Percentiles rank a stretch among this genome's conserved stretches.
Conservation (phyloP, 2,888 invertebrate genomes). For the Isoperla grammatica region DNA sequence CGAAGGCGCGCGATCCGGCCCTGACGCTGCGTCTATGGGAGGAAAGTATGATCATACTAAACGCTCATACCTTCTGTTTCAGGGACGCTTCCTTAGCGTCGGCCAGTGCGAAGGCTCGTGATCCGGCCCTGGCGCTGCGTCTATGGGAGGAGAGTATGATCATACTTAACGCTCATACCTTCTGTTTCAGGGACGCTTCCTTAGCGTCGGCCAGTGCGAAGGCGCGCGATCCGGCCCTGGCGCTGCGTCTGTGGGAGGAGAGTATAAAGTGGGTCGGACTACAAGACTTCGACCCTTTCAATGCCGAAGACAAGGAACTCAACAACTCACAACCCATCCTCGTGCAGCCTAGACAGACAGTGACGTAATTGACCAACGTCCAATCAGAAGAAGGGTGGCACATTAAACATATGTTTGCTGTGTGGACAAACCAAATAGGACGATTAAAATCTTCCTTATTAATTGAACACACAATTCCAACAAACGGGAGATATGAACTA, state of each 20-base stretch:
- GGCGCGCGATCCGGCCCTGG: constrained; percentile 31
- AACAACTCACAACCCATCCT: neutral
- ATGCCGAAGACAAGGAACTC: neutral
- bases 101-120: constrained; percentile 31
- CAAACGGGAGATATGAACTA: too few species aligned
- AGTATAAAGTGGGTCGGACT: constrained; percentile 51
- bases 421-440: too few species aligned
- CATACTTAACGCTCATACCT: too few species aligned
- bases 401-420: too few species aligned
- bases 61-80: too few species aligned
- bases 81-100: too few species aligned
- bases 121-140: constrained; percentile 31
- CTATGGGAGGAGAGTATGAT: constrained; percentile 35
- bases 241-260: constrained; percentile 52
- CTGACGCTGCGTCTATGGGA: constrained; percentile 35
- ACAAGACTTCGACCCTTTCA: constrained; percentile 42
- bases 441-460: too few species aligned
- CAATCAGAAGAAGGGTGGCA: too few species aligned
- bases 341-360: constrained; percentile 8
- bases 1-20: constrained; percentile 31
- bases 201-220: constrained; percentile 26
- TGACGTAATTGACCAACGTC: too few species aligned
- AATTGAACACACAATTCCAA: too few species aligned
- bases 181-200: constrained; percentile 32
- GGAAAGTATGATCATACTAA: constrained; percentile 33